Evolutionary conservation across 2,888 invertebrate species (phyloP).

Genomic region (Eupeodes luniger): DNA sequence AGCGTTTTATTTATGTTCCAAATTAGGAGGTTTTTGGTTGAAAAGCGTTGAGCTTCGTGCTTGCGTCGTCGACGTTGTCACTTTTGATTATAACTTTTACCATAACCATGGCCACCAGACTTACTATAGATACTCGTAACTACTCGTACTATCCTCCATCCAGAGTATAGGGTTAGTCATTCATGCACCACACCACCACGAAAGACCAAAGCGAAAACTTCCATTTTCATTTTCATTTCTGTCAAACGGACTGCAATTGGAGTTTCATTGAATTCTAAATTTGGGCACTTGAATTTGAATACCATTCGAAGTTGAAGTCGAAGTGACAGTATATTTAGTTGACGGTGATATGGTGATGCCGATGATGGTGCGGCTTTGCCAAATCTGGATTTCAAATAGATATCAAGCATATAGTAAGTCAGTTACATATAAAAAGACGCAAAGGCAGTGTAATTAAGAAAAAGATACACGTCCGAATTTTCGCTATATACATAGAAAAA

Average conservation of each 20-base stretch:
- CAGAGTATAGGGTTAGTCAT: slow-evolving; percentile 48
- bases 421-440: slow-evolving; percentile 9
- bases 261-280: slow-evolving; percentile 65
- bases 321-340: slow-evolving; percentile 42
- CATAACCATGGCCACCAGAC: slow-evolving; percentile 13
- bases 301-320: slow-evolving; percentile 62
- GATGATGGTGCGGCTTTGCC: slow-evolving; percentile 45
- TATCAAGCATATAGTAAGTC: not conserved
- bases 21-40: slow-evolving; percentile 42
- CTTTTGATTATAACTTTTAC: slow-evolving; percentile 48
- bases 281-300: slow-evolving; percentile 75
- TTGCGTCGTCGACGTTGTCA: slow-evolving; percentile 21
- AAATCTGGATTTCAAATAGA: slow-evolving; percentile 42
- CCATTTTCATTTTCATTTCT: slow-evolving; percentile 59
- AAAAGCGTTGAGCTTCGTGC: slow-evolving; percentile 19
- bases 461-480: slow-evolving; percentile 63
- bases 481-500: slow-evolving; percentile 30
- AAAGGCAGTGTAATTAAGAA: slow-evolving; percentile 61
- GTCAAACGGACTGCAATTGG: slow-evolving; percentile 49
- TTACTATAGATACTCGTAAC: not conserved
- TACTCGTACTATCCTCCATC: slow-evolving; percentile 10
- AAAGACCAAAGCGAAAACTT: slow-evolving; percentile 24
- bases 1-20: slow-evolving; percentile 30
- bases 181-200: slow-evolving; percentile 53
- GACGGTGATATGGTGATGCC: slow-evolving; percentile 15